A percentile compares a stretch with the other conserved stretches of the same genome.
These are phyloP conservation scores for Channa striata DNA, from an alignment of 2,797 vertebrate genomes.

Conservation along the genomic window DNA sequence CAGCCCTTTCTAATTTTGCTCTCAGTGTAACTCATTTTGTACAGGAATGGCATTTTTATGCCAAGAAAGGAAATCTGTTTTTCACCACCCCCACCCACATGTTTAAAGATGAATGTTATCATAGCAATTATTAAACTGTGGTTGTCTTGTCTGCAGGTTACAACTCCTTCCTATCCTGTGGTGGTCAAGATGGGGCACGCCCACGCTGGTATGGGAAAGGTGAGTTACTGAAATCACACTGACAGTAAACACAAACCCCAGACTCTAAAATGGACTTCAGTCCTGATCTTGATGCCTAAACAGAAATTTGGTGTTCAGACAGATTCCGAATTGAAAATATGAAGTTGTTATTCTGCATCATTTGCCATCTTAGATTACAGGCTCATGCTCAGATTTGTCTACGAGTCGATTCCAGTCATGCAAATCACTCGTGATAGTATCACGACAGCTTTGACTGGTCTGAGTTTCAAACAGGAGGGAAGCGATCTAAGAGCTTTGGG, in stretches of 20 bases:
- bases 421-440: conserved; percentile 42
- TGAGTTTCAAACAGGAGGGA: conserved; percentile 20
- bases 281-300: background rate
- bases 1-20: background rate
- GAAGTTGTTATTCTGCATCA: background rate
- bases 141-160: conserved; percentile 84
- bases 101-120: background rate
- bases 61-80: background rate
- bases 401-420: conserved; percentile 1
- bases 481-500: conserved; percentile 1
- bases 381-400: conserved; percentile 2
- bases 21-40: background rate
- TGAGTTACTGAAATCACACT: conserved; percentile 73
- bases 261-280: background rate
- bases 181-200: conserved; percentile 97
- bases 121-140: conserved; percentile 16
- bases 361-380: background rate
- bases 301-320: too few species aligned
- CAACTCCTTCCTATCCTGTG: conserved; percentile 89
- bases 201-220: conserved; percentile 96
- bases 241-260: too few species aligned
- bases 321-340: background rate
- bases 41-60: background rate
- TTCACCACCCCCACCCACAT: background rate
- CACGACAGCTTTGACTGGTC: conserved; percentile 16